A percentile compares a stretch with the other conserved stretches of the same genome.
Evolutionary conservation across 1,140 invertebrate species (phyloP).

Genomic region (Coelopa frigida): DNA sequence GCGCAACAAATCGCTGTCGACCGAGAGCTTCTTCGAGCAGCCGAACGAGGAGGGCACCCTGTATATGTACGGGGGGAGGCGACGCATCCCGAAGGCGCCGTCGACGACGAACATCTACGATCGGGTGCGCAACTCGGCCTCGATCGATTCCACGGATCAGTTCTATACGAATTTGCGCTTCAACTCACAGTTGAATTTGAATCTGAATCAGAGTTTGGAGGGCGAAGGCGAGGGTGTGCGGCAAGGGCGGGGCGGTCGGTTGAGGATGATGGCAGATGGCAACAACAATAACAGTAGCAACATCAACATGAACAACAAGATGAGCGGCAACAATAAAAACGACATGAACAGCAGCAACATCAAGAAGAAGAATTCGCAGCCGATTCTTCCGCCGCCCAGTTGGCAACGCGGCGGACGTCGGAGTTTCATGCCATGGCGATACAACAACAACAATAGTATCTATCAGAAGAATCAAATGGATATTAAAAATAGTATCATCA

Average conservation of each 20-base stretch:
- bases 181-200: constrained; percentile 10
- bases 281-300: background rate
- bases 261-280: too few relatives aligned
- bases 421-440: background rate
- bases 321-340: constrained; percentile 4
- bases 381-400: constrained; percentile 28
- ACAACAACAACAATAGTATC: constrained; percentile 32
- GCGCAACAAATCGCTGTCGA: constrained; percentile 36
- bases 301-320: constrained; percentile 2
- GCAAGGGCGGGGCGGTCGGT: too few relatives aligned
- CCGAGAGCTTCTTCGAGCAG: constrained; percentile 40
- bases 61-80: constrained; percentile 39
- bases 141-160: constrained; percentile 7
- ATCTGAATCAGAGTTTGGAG: too few relatives aligned
- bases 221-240: too few relatives aligned
- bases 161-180: background rate
- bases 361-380: background rate
- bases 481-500: constrained; percentile 33
- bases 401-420: constrained; percentile 23
- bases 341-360: background rate
- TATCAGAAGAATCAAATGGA: too few relatives aligned
- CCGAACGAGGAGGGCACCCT: constrained; percentile 39
- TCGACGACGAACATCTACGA: constrained; percentile 35
- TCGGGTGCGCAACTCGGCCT: too few relatives aligned
- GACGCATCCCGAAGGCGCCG: constrained; percentile 31